Percentiles rank a stretch among this genome's conserved stretches.
Conservation (phyloP, 2,888 invertebrate species). For the Xanthia icteritia region DNA sequence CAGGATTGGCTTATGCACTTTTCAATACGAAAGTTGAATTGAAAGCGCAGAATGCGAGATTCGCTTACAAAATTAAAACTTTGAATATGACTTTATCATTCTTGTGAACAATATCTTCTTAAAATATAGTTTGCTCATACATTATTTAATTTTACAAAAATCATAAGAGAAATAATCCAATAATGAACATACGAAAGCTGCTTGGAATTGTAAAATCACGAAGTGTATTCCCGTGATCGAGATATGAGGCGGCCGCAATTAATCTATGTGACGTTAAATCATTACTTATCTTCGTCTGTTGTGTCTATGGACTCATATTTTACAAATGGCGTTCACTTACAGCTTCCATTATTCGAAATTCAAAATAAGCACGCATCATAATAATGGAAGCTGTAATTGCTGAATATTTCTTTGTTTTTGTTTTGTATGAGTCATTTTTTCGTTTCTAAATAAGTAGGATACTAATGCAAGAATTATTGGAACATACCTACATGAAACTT, state of each 20-base stretch:
- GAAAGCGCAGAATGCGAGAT: conserved; percentile 28
- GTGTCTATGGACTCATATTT: conserved; percentile 61
- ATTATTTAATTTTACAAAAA: neutral
- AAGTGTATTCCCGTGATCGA: conserved; percentile 56
- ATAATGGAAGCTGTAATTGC: conserved; percentile 39
- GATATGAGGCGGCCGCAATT: conserved; percentile 56
- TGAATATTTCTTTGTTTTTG: conserved; percentile 10
- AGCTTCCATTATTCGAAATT: too few species aligned
- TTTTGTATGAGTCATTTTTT: neutral
- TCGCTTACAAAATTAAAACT: conserved; percentile 40
- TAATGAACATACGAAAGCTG: conserved; percentile 29
- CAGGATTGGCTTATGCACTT: conserved; percentile 33
- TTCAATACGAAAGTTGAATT: conserved; percentile 30
- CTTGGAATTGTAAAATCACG: conserved; percentile 60
- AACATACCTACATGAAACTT: neutral
- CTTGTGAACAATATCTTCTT: neutral
- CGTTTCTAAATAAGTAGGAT: neutral
- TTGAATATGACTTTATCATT: conserved; percentile 7
- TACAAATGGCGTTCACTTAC: conserved; percentile 43
- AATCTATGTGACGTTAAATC: conserved; percentile 66
- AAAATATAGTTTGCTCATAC: neutral
- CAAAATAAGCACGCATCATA: too few species aligned
- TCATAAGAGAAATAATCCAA: conserved; percentile 29
- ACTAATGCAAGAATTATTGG: neutral
- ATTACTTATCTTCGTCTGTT: conserved; percentile 68